phyloP scores from a whole-genome alignment of 2,797 vertebrate species.

The Enteromius viviparus region DNA sequence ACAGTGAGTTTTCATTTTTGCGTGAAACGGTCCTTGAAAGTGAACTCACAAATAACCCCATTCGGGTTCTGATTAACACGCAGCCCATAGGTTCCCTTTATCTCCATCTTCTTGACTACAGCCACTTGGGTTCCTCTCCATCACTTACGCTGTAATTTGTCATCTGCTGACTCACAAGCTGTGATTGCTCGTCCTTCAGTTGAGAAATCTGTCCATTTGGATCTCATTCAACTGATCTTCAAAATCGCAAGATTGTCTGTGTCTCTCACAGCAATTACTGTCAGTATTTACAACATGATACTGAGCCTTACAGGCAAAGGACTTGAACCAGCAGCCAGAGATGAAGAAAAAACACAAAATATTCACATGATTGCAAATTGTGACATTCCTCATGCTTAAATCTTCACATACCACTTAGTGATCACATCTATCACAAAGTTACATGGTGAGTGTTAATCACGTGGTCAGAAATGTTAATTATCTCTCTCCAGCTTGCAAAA shows the following conservation, averaged over 20 bases:
- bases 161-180: constrained; percentile 35
- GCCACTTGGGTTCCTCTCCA: constrained; percentile 34
- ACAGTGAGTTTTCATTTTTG: neutral
- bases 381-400: constrained; percentile 36
- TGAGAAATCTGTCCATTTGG: constrained; percentile 56
- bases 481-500: constrained; percentile 17
- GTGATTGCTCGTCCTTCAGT: constrained; percentile 31
- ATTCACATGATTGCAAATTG: constrained; percentile 43
- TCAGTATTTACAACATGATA: constrained; percentile 61
- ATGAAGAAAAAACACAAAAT: constrained; percentile 25
- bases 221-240: constrained; percentile 53
- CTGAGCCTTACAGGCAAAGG: constrained; percentile 55
- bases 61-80: constrained; percentile 10
- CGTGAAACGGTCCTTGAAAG: neutral
- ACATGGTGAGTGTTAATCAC: constrained; percentile 47
- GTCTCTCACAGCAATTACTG: constrained; percentile 55
- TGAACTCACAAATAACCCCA: neutral
- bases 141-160: constrained; percentile 10
- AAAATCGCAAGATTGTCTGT: constrained; percentile 52
- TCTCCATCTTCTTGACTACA: neutral
- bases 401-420: constrained; percentile 26
- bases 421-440: constrained; percentile 19
- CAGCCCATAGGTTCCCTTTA: neutral
- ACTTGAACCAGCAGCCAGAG: constrained; percentile 56
- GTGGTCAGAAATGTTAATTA: constrained; percentile 28